Evolutionary conservation across 2,113 vertebrate genomes (phyloP).

Genomic region (Elanoides forficatus): DNA sequence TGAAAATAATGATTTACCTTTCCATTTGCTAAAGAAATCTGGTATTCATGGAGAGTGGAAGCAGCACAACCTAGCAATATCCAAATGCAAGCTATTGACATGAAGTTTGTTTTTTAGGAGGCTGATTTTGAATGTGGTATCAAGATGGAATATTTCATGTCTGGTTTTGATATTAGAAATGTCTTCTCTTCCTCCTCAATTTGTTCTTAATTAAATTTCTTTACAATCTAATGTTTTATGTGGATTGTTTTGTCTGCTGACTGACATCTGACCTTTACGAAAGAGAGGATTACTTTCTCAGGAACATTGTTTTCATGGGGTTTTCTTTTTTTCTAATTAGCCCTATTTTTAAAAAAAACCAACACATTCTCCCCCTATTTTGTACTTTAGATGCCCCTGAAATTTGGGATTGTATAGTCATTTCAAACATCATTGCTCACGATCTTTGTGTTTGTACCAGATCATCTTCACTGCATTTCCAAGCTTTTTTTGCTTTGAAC

Average conservation of each 20-base stretch:
- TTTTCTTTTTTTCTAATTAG: neutral
- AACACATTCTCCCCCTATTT: neutral
- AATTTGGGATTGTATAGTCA: neutral
- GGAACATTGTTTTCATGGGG: neutral
- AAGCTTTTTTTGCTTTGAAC: neutral
- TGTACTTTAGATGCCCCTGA: neutral
- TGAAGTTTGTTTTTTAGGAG: neutral
- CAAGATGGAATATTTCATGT: neutral
- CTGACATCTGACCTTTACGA: neutral
- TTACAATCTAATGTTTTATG: neutral
- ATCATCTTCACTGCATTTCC: neutral
- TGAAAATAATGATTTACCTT: neutral
- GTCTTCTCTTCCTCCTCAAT: neutral
- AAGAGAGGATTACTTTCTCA: neutral
- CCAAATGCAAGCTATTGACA: neutral
- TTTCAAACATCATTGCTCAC: neutral
- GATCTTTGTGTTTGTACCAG: neutral
- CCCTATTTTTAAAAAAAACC: neutral
- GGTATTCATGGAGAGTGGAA: rapidly evolving
- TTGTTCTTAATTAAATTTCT: constrained; percentile 7
- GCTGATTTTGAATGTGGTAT: neutral
- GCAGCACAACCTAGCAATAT: neutral
- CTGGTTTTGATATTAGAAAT: neutral
- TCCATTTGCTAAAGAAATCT: neutral
- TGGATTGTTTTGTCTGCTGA: neutral